These are phyloP conservation scores for Aleiodes testaceus DNA, from an alignment of 2,888 invertebrate genomes.

Conservation along the genomic window DNA sequence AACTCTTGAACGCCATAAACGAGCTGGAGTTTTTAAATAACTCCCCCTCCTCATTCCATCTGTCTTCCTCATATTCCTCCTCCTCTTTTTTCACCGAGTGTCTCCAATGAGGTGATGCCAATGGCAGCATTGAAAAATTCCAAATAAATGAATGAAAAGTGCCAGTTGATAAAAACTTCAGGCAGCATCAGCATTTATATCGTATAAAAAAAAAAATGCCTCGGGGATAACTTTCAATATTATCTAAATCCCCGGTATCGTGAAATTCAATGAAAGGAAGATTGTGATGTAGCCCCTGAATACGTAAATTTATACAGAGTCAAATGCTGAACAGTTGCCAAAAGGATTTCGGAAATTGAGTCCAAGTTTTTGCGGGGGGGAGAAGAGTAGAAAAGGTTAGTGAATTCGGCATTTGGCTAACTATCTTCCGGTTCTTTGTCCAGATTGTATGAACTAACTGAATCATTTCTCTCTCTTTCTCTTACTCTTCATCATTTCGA, in stretches of 20 bases:
- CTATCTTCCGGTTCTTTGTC: constrained; percentile 42
- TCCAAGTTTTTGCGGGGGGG: not conserved
- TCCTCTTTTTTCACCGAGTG: not conserved
- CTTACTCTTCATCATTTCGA: too few relatives aligned
- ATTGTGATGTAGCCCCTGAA: not conserved
- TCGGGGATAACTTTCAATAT: too few relatives aligned
- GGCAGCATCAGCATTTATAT: too few relatives aligned
- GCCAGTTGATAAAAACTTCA: too few relatives aligned
- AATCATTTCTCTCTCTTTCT: constrained; percentile 14
- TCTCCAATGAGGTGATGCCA: constrained; percentile 5
- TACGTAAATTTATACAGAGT: not conserved
- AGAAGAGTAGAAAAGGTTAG: not conserved
- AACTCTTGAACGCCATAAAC: constrained; percentile 26
- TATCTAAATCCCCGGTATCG: not conserved
- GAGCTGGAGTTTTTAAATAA: constrained; percentile 30
- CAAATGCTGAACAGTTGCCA: constrained; percentile 23
- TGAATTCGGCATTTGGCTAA: constrained; percentile 37
- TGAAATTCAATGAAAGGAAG: not conserved
- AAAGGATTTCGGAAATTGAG: constrained; percentile 29
- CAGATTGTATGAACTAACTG: constrained; percentile 34
- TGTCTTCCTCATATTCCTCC: not conserved
- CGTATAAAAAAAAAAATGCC: too few relatives aligned
- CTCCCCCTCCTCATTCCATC: not conserved
- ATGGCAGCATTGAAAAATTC: constrained; percentile 2
- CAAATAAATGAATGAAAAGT: not conserved